Percentiles rank a stretch among this genome's conserved stretches.
These are phyloP conservation scores for Tethya wilhelma DNA, from an alignment of 37 sponge, comb jelly and placozoan genomes.

Conservation along the genomic window DNA sequence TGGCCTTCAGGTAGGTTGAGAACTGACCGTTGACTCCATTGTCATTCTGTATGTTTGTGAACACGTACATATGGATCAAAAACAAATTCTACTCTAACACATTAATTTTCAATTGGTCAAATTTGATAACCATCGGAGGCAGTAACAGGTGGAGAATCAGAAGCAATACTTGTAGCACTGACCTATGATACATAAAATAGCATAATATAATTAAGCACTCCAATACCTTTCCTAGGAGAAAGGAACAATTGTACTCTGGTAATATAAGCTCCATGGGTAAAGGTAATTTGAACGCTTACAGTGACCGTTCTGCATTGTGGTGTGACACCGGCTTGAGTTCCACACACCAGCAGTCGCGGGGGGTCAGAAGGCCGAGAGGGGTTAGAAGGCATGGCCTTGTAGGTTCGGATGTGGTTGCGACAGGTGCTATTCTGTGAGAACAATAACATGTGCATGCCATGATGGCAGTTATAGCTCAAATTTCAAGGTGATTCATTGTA, in stretches of 20 bases:
- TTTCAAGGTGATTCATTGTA: too few relatives aligned
- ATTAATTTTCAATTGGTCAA: too few relatives aligned
- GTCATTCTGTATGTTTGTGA: slow-evolving; percentile 15
- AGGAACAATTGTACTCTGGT: background rate
- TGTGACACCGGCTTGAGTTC: background rate
- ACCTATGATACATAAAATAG: too few relatives aligned
- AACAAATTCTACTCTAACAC: background rate
- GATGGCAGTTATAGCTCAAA: too few relatives aligned
- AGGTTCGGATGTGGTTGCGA: slow-evolving; percentile 10
- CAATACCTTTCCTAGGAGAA: too few relatives aligned
- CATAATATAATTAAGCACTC: too few relatives aligned
- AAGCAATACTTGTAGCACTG: too few relatives aligned
- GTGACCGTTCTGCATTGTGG: slow-evolving; percentile 18
- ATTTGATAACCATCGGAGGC: too few relatives aligned
- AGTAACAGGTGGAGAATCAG: background rate
- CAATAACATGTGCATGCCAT: too few relatives aligned
- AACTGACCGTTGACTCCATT: slow-evolving; percentile 13
- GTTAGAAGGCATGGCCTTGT: slow-evolving; percentile 5
- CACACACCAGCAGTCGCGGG: slow-evolving; percentile 19
- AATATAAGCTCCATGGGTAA: background rate
- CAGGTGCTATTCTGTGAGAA: background rate
- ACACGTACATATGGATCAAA: background rate
- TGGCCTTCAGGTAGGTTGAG: slow-evolving; percentile 24
- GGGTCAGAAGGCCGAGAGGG: background rate
- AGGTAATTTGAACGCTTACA: slow-evolving; percentile 5